These are phyloP conservation scores for Enteromius treurensis DNA, from an alignment of 2,797 vertebrate species.

Conservation along the genomic window DNA sequence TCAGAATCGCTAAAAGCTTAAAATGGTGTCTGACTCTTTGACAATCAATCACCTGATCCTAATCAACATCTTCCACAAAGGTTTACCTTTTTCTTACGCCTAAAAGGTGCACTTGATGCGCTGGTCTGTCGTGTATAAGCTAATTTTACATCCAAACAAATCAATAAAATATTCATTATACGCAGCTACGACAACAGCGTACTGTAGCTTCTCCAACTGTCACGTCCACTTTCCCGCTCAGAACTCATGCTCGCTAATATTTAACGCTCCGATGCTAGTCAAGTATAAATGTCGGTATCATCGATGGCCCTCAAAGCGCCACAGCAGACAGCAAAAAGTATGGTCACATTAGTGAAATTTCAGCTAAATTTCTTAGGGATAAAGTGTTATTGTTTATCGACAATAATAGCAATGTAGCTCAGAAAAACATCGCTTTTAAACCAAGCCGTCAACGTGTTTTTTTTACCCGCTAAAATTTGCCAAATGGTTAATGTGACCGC, in stretches of 20 bases:
- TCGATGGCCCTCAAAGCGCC: conserved; percentile 46
- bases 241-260: conserved; percentile 39
- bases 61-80: conserved; percentile 28
- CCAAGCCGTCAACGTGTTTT: neutral
- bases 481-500: conserved; percentile 4
- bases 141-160: conserved; percentile 48
- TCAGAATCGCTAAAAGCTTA: conserved; percentile 49
- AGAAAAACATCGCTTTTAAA: neutral
- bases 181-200: conserved; percentile 19
- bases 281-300: conserved; percentile 54
- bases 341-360: neutral
- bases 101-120: conserved; percentile 42
- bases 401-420: neutral
- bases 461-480: neutral
- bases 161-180: conserved; percentile 14
- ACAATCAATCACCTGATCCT: conserved; percentile 46
- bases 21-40: conserved; percentile 28
- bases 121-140: conserved; percentile 47
- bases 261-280: conserved; percentile 55
- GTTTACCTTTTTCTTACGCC: conserved; percentile 2
- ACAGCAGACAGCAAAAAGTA: conserved; percentile 47
- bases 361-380: neutral
- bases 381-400: neutral
- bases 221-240: conserved; percentile 16
- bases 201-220: conserved; percentile 26